Conservation (phyloP, 2,113 vertebrate species). For the Cyprinodon brontotheroides region DNA sequence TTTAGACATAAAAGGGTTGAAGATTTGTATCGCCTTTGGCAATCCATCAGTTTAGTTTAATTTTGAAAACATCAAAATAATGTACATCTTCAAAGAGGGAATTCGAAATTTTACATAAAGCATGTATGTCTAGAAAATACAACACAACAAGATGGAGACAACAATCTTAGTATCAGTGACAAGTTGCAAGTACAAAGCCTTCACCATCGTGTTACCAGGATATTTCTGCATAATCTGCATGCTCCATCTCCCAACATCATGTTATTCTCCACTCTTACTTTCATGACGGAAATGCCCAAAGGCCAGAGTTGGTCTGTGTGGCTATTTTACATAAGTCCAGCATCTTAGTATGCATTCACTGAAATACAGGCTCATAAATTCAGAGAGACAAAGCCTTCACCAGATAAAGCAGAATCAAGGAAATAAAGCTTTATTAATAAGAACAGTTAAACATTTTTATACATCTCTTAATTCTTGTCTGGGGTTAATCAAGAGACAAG, state of each 20-base stretch:
- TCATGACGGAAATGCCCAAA: constrained; percentile 34
- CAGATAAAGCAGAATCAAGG: constrained; percentile 3
- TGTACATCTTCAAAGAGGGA: background rate
- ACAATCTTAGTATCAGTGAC: constrained; percentile 5
- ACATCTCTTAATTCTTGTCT: constrained; percentile 38
- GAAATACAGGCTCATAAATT: constrained; percentile 27
- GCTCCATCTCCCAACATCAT: constrained; percentile 29
- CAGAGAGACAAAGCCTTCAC: constrained; percentile 14
- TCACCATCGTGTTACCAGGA: constrained; percentile 22
- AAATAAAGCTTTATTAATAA: constrained; percentile 37
- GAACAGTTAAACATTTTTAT: constrained; percentile 54
- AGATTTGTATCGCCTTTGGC: background rate
- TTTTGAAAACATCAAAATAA: background rate
- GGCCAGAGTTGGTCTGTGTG: constrained; percentile 23
- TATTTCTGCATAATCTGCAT: constrained; percentile 38
- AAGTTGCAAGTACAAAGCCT: constrained; percentile 10
- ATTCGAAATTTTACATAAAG: background rate
- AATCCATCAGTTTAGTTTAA: background rate
- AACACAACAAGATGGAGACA: constrained; percentile 10
- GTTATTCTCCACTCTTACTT: constrained; percentile 17
- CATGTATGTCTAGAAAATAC: background rate
- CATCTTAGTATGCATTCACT: constrained; percentile 35
- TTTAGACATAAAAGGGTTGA: background rate
- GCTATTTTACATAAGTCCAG: constrained; percentile 53
- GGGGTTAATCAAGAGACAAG: constrained; percentile 23